Evolutionary conservation across 1,140 invertebrate genomes (phyloP), one percentile per base, ranked within the genome.

Genomic region (Zelostemma sp.): DNA sequence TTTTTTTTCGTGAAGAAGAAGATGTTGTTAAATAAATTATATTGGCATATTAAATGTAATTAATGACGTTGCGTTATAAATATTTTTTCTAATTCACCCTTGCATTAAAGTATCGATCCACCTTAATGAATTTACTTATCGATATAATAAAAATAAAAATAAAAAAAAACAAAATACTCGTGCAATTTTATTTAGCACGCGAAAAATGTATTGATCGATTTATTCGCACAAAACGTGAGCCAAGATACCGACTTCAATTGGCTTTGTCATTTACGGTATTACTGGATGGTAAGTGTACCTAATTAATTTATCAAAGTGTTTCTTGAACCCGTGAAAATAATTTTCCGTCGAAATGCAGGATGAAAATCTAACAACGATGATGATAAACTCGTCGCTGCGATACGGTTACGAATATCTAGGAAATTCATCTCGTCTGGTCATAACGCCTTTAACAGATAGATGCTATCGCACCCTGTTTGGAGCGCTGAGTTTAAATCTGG

Each of bases 381-480:
- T 98, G 95, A 97, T 94, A 70, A 97, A 97, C 80, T 93, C 95
- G 0, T 91, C 91, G 70, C 90, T 98, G 63, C 88, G 89, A 12
- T 98, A 98, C 79, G 95, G 96, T 12, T 98, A 98, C 78, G 97
- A 99, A 80, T 99, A 98, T 81, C 86, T 98, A 15, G 95, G 96
- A 1, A 97, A 97, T 77, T 92, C 92, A 8, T 91, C 92, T 4
- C 88, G 95, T 46, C 87, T 98, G 15, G 95, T 96, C 0, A 95
- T 95, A 69, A 96, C 94, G 1, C 93, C 94, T 0, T 80, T 97
- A 25, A 97, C 95, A 0, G 95, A 97, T 86, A 86, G 92, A 60
- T 96, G 94, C 86, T 95, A 93, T 85, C 89, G 95, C 74, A 97
- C 96, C 0, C 85, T 98, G 12, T 97, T 97, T 80, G 94, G 95